These are phyloP conservation scores for Rissa tridactyla DNA, from an alignment of 2,113 vertebrate genomes.

Conservation along the genomic window DNA sequence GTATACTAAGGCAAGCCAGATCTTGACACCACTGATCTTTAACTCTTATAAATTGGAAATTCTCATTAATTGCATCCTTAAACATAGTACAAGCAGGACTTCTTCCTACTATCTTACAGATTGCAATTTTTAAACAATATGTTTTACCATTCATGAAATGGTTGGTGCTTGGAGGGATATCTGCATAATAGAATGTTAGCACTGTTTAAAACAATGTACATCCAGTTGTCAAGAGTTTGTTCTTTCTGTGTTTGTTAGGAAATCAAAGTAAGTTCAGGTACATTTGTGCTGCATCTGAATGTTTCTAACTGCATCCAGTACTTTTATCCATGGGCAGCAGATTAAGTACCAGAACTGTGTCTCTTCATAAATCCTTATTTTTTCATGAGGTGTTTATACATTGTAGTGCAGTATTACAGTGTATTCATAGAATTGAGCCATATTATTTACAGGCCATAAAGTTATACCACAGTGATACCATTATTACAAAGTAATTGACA, in stretches of 20 bases:
- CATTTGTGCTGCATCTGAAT: fast-evolving
- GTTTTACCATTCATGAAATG: not conserved
- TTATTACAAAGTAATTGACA: not conserved
- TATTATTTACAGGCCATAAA: not conserved
- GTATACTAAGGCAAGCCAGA: not conserved
- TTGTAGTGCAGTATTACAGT: no score
- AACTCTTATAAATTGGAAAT: not conserved
- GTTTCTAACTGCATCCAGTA: not conserved
- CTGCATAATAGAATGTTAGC: not conserved
- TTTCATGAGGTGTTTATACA: not conserved
- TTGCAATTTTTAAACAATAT: not conserved
- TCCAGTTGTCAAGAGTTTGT: not conserved
- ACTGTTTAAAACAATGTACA: not conserved
- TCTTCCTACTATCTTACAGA: not conserved
- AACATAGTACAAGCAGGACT: not conserved
- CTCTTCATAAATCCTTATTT: not conserved
- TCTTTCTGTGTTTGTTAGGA: not conserved
- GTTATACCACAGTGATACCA: not conserved
- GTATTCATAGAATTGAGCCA: not conserved
- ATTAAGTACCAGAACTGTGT: not conserved
- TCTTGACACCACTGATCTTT: not conserved
- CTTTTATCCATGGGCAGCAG: not conserved
- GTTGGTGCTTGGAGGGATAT: not conserved
- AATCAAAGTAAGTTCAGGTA: not conserved
- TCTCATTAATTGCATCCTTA: not conserved